phyloP scores from a whole-genome alignment of 2,113 vertebrate species.

The Castor canadensis region DNA sequence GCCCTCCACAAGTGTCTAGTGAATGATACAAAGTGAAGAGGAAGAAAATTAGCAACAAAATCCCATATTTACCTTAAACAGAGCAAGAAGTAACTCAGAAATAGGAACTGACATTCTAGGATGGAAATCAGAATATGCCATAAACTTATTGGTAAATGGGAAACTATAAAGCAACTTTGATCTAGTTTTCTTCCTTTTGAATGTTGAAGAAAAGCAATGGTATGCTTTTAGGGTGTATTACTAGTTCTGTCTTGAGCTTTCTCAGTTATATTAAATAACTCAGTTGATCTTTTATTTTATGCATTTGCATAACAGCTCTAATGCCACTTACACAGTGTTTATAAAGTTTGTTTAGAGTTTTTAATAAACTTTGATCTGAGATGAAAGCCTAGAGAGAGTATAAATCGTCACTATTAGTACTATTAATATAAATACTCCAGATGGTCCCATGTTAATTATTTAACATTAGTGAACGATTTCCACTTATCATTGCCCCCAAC shows the following conservation, averaged over 20 bases:
- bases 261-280: constrained; percentile 52
- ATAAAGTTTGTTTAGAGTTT: constrained; percentile 67
- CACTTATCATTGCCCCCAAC: constrained; percentile 47
- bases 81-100: background rate
- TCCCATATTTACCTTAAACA: background rate
- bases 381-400: constrained; percentile 72
- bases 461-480: constrained; percentile 62
- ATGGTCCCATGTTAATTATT: constrained; percentile 70
- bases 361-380: constrained; percentile 79
- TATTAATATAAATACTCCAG: constrained; percentile 70
- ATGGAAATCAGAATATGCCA: background rate
- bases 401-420: constrained; percentile 71
- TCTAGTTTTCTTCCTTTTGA: constrained; percentile 41
- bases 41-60: background rate
- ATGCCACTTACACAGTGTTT: constrained; percentile 51
- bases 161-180: constrained; percentile 39
- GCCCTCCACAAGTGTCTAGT: background rate
- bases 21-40: background rate
- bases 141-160: background rate
- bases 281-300: constrained; percentile 34
- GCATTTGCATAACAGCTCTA: constrained; percentile 34
- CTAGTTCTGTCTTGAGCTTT: constrained; percentile 53
- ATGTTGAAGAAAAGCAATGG: background rate
- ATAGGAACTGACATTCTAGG: background rate
- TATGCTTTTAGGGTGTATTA: background rate